Percentiles rank a stretch among this genome's conserved stretches.
Conservation (phyloP, 2,888 invertebrate species). For the Macropis europaea region DNA sequence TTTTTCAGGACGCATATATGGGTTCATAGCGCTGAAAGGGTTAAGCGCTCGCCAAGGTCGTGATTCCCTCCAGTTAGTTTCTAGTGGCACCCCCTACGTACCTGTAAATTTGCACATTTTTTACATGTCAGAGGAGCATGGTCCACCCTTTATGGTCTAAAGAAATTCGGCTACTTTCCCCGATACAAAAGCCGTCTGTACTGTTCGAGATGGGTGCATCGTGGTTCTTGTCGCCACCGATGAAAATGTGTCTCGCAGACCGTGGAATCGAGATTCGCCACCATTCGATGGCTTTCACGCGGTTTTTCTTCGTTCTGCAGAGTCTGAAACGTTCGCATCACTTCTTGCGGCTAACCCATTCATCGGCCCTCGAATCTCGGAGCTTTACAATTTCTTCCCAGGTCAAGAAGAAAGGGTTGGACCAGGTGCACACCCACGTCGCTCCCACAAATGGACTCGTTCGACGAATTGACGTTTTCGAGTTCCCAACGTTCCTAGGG, state of each 20-base stretch:
- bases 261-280: constrained; percentile 37
- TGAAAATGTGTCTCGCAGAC: constrained; percentile 31
- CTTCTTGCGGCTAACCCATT: constrained; percentile 42
- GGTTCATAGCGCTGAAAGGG: no score
- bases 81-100: no score
- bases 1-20: no score
- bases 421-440: constrained; percentile 55
- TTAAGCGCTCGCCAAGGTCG: no score
- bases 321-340: constrained; percentile 19
- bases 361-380: constrained; percentile 20
- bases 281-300: constrained; percentile 30
- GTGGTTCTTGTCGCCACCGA: not conserved
- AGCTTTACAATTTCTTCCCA: constrained; percentile 16
- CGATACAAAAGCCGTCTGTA: not conserved
- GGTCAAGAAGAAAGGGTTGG: constrained; percentile 47
- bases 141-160: not conserved
- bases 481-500: constrained; percentile 21
- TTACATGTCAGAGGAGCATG: not conserved
- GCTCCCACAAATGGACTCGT: constrained; percentile 51
- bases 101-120: not conserved
- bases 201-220: constrained; percentile 6
- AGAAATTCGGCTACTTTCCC: not conserved
- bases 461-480: constrained; percentile 54
- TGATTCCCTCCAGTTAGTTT: no score
- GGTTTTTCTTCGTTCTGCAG: constrained; percentile 13